Evolutionary conservation across 23 tunicate species (phyloP), one percentile per base, ranked within the genome.

Genomic region (Ascidia mentula): DNA sequence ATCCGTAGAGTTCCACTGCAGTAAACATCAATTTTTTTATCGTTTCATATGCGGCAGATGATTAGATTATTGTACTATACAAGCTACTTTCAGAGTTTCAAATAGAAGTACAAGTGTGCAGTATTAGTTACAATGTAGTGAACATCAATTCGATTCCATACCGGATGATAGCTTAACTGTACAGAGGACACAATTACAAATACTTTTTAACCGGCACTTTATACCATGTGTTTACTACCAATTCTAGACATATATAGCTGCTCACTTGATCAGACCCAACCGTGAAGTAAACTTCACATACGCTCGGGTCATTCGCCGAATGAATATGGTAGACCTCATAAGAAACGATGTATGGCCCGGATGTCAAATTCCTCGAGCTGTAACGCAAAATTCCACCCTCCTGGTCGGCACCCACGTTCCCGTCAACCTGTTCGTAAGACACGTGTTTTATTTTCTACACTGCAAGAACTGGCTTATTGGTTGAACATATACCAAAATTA

Each of bases 261-360:
- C 53, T 42, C 15, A 53, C 65, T 28, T 53, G 65, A 53, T 26
- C 24, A 6, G 81, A 77, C 1, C 39, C 31, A 36, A 77, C 81
- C 6, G 81, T 77, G 81, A 77, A 77, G 71, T 77, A 77, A 18
- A 77, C 36, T 46, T 77, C 81, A 40, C 71, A 40, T 8, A 77
- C 81, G 33, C 70, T 77, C 30, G 81, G 70, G 40, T 77, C 81
- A 22, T 45, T 36, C 31, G 81, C 81, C 8, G 69, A 45, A 33
- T 77, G 81, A 34, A 77, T 46, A 6, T 77, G 81, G 30, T 36
- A 77, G 31, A 77, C 81, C 42, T 77, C 42, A 35, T 77, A 77
- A 32, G 69, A 13, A 6, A 77, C 38, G 4, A 13, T 26, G 32
- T 45, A 77, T 4, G 33, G 33, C 40, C 81, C 81, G 32, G 38